phyloP scores from a whole-genome alignment of 2,113 vertebrate species.

The Campylorhamphus procurvoides region DNA sequence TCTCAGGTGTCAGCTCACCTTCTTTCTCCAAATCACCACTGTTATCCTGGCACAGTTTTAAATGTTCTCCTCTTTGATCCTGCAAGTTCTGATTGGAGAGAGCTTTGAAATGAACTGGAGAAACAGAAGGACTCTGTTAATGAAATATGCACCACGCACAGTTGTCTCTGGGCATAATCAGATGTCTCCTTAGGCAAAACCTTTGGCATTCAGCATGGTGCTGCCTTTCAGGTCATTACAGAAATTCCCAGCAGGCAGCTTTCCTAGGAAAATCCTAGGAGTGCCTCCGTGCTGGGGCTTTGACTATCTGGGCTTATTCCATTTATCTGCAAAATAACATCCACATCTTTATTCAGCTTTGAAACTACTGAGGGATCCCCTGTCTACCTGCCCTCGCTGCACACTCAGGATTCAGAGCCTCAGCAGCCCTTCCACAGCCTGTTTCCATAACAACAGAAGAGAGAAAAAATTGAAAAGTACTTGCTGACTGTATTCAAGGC shows the following conservation, averaged over 20 bases:
- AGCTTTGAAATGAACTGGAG: background rate
- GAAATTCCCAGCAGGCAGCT: background rate
- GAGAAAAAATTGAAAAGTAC: background rate
- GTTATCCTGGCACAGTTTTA: fast-evolving
- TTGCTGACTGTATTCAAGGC: background rate
- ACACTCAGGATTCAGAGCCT: background rate
- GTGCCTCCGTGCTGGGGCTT: background rate
- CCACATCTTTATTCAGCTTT: background rate
- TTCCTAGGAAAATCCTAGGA: background rate
- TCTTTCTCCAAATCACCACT: background rate
- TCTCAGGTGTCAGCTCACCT: background rate
- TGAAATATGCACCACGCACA: background rate
- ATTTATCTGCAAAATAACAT: background rate
- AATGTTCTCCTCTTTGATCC: background rate
- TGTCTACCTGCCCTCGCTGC: background rate
- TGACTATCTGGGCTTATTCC: background rate
- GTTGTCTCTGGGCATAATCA: background rate
- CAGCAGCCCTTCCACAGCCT: background rate
- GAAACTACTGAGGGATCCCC: background rate
- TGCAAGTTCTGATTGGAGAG: background rate
- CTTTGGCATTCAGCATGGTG: background rate
- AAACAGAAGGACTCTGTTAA: background rate
- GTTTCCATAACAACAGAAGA: slow-evolving; percentile 59
- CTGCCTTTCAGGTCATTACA: background rate
- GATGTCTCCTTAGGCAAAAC: background rate